Percentiles rank a stretch among this genome's conserved stretches.
Conservation (phyloP, 2,888 invertebrate species). For the Mythimna vitellina region DNA sequence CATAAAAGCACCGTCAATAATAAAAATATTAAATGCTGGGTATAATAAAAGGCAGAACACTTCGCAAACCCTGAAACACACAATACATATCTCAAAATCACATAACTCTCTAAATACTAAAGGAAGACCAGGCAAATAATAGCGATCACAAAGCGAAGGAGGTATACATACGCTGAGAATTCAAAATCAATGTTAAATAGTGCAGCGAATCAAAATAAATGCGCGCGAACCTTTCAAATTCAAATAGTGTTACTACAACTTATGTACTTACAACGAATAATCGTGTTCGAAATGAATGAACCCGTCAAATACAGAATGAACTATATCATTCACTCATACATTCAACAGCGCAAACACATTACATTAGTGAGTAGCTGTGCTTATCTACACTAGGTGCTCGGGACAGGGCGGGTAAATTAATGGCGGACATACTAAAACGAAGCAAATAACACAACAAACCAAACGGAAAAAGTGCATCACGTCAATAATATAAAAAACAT, state of each 20-base stretch:
- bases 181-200: conserved; percentile 46
- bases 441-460: conserved; percentile 86
- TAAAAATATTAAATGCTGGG: conserved; percentile 74
- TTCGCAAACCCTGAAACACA: conserved; percentile 73
- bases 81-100: conserved; percentile 62
- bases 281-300: conserved; percentile 48
- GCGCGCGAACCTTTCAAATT: conserved; percentile 35
- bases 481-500: conserved; percentile 82
- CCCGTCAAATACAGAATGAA: conserved; percentile 57
- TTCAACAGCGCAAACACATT: conserved; percentile 67
- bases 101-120: conserved; percentile 63
- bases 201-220: conserved; percentile 38
- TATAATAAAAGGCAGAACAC: conserved; percentile 79
- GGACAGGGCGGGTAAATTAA: conserved; percentile 80
- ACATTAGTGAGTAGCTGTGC: conserved; percentile 64
- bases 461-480: conserved; percentile 88
- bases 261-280: conserved; percentile 43
- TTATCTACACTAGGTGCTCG: conserved; percentile 81
- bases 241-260: conserved; percentile 34
- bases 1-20: conserved; percentile 73
- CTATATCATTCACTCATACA: conserved; percentile 64
- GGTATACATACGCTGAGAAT: conserved; percentile 57
- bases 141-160: conserved; percentile 78
- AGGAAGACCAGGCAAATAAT: conserved; percentile 77
- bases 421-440: conserved; percentile 86